Conservation (phyloP, 2,888 invertebrate genomes). For the Microctonus hyperodae region DNA sequence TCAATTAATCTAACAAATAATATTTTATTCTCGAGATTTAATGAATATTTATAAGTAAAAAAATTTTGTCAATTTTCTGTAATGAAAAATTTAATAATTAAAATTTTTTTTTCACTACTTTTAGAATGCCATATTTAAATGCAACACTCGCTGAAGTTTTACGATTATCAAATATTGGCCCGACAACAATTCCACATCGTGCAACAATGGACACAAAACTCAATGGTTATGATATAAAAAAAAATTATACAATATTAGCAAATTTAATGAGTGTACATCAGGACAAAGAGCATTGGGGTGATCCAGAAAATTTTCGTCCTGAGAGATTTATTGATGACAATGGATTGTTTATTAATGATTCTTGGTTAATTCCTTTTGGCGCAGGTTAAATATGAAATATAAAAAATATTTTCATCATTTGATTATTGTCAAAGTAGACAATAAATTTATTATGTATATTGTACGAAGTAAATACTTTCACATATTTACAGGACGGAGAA, state of each 20-base stretch:
- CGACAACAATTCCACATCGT: slow-evolving; percentile 80
- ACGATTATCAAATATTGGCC: slow-evolving; percentile 78
- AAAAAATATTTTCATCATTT: background rate
- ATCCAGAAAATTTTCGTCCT: slow-evolving; percentile 76
- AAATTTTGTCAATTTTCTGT: too few relatives aligned
- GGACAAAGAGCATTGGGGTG: slow-evolving; percentile 71
- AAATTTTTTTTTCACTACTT: slow-evolving; percentile 25
- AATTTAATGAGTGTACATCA: slow-evolving; percentile 77
- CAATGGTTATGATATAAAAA: slow-evolving; percentile 78
- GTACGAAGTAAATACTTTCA: background rate
- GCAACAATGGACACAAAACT: slow-evolving; percentile 74
- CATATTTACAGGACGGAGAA: slow-evolving; percentile 67
- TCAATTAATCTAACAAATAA: too few relatives aligned
- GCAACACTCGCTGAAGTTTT: slow-evolving; percentile 78
- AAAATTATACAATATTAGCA: slow-evolving; percentile 66
- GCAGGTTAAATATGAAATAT: slow-evolving; percentile 37
- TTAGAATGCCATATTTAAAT: slow-evolving; percentile 80
- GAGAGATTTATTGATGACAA: slow-evolving; percentile 74
- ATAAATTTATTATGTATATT: background rate
- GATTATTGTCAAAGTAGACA: background rate
- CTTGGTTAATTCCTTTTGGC: slow-evolving; percentile 51
- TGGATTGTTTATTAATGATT: slow-evolving; percentile 60
- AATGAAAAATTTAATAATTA: too few relatives aligned
- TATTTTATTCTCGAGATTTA: too few relatives aligned
- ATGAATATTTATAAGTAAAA: too few relatives aligned